Percentiles rank a stretch among this genome's conserved stretches.
Conservation (phyloP, 2,888 invertebrate genomes). For the Acronicta leporina region DNA sequence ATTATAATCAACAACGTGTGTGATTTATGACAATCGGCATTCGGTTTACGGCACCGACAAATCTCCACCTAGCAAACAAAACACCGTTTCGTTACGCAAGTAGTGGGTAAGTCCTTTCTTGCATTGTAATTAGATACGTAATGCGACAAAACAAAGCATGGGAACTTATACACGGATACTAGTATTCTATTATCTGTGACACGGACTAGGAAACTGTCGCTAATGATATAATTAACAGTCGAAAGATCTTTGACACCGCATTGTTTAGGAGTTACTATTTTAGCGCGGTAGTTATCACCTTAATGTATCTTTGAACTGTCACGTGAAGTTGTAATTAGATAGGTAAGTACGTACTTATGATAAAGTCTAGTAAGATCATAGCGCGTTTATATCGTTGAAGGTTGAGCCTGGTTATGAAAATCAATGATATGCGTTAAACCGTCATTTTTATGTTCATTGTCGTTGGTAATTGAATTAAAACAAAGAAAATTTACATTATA, state of each 20-base stretch:
- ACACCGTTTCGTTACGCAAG: conserved; percentile 46
- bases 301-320: too few species aligned
- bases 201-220: conserved; percentile 67
- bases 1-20: conserved; percentile 14
- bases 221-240: conserved; percentile 66
- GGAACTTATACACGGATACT: conserved; percentile 49
- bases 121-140: conserved; percentile 23
- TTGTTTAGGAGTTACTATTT: conserved; percentile 38
- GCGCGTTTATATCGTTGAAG: conserved; percentile 16
- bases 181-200: too few species aligned
- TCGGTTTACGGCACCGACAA: conserved; percentile 35
- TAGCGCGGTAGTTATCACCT: conserved; percentile 30
- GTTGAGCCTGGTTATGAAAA: conserved; percentile 25
- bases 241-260: conserved; percentile 46
- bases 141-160: conserved; percentile 44
- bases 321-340: too few species aligned
- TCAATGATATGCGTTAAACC: conserved; percentile 26
- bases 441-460: conserved; percentile 13
- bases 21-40: conserved; percentile 38
- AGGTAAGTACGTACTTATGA: conserved; percentile 6
- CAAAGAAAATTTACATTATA: conserved; percentile 7
- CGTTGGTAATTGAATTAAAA: conserved; percentile 4
- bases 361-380: conserved; percentile 27
- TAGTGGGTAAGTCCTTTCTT: conserved; percentile 10
- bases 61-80: conserved; percentile 39